These are phyloP conservation scores for Megaceryle alcyon DNA, from an alignment of 2,797 vertebrate genomes.

Conservation along the genomic window DNA sequence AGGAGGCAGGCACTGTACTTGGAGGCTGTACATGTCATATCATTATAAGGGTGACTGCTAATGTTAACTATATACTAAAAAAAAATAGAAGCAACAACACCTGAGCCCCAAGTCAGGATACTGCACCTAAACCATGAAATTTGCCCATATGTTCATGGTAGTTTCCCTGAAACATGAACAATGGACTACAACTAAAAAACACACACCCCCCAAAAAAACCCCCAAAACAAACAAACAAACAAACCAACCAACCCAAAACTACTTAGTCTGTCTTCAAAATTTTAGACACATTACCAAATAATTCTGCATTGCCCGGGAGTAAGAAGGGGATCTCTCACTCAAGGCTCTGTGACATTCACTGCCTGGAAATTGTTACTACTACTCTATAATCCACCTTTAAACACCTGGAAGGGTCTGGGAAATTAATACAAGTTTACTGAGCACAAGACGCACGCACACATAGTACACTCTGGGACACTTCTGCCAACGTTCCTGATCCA, in stretches of 20 bases:
- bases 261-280: background rate
- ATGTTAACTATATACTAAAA: slow-evolving; percentile 82
- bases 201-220: too few relatives aligned
- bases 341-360: background rate
- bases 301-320: background rate
- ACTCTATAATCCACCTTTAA: background rate
- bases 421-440: background rate
- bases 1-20: slow-evolving; percentile 56
- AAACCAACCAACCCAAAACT: too few relatives aligned
- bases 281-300: background rate
- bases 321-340: background rate
- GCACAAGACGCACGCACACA: background rate
- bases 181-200: background rate
- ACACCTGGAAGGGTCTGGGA: background rate
- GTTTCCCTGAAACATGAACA: background rate
- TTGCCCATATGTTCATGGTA: background rate
- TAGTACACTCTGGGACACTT: background rate
- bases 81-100: slow-evolving; percentile 78
- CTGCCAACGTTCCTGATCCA: background rate
- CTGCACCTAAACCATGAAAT: slow-evolving; percentile 28
- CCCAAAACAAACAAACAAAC: too few relatives aligned
- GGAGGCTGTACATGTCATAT: slow-evolving; percentile 66
- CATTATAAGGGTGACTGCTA: slow-evolving; percentile 83
- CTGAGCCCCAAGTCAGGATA: slow-evolving; percentile 75
- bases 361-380: background rate